phyloP scores from a whole-genome alignment of 2,797 vertebrate genomes.

The Arrhamphus sclerolepis region DNA sequence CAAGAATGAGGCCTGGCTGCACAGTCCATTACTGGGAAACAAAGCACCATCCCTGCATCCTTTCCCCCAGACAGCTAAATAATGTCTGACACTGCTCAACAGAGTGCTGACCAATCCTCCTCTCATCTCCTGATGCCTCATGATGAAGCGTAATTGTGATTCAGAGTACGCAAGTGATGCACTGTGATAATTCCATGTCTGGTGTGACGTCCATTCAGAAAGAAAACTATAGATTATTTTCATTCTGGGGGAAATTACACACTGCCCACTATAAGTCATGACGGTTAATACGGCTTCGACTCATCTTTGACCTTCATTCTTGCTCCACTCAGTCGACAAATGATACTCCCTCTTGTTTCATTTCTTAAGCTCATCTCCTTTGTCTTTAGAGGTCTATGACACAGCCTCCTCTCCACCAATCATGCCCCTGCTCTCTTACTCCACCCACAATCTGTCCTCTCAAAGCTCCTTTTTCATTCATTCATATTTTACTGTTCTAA shows the following conservation, averaged over 20 bases:
- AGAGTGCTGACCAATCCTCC: constrained; percentile 46
- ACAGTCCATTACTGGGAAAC: constrained; percentile 26
- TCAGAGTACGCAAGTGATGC: constrained; percentile 26
- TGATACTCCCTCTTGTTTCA: constrained; percentile 24
- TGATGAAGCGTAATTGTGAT: constrained; percentile 26
- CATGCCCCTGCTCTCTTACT: constrained; percentile 37
- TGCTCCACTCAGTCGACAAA: constrained; percentile 16
- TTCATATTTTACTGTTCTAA: constrained; percentile 73
- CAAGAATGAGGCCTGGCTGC: constrained; percentile 5
- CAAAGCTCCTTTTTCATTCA: constrained; percentile 60
- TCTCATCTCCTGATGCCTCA: constrained; percentile 7
- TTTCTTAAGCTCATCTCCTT: constrained; percentile 42
- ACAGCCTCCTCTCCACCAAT: constrained; percentile 60
- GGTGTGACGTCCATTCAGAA: constrained; percentile 11
- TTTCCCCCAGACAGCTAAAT: constrained; percentile 13
- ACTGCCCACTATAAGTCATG: constrained; percentile 20
- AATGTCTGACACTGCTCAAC: constrained; percentile 33
- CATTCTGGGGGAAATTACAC: constrained; percentile 24
- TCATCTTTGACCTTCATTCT: constrained; percentile 42
- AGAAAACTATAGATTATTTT: constrained; percentile 20
- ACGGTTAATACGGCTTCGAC: constrained; percentile 35
- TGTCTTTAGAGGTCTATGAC: constrained; percentile 49
- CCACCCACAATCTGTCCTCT: constrained; percentile 56
- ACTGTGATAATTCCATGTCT: neutral
- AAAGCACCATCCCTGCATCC: constrained; percentile 12